Evolutionary conservation across 2,888 invertebrate species (phyloP), one percentile per base, ranked within the genome.

Genomic region (Furcula furcula): DNA sequence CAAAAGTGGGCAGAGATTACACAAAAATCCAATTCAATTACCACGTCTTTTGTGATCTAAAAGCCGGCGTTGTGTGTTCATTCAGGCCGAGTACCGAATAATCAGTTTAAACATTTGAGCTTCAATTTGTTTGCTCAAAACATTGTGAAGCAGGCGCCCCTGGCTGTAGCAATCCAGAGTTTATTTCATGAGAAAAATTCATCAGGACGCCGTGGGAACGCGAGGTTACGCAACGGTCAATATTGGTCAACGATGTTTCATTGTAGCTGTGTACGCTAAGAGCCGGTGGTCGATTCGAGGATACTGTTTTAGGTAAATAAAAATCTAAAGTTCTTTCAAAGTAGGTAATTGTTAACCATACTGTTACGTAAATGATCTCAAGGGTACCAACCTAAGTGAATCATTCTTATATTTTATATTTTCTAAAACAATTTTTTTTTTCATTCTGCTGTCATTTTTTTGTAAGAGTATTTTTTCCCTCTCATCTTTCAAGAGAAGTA

Each of bases 141-240:
- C 55, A 74, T 77, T 72, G 65, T 54, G 52, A 56, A 55, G 63
- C 64, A 76, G 78, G 77, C 76, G 79, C 28, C 28, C 28, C 15
- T 10, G n/a, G n/a, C n/a, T 11, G 28, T 28, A 18, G 18, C 28
- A 28, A 18, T 28, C 28, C 16, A 26, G 15, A 28, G 58, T 60
- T 69, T 68, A 63, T 65, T 56, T 58, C 77, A 73, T 83, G 85
- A 82, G 86, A 85, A 83, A 28, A 72, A 69, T 71, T 65, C 65
- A 63, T 61, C 75, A 81, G 86, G 83, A 85, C 67, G 65, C 74
- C 87, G 87, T 88, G 87, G 82, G 87, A 88, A 88, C 65, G 60
- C 41, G 50, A 55, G 64, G 61, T 76, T 73, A 69, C 72, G 66
- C 76, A 66, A 74, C 53, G 61, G 82, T 82, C 79, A 84, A 85